phyloP scores from a whole-genome alignment of 2,888 invertebrate species.

The Euclidia mi region DNA sequence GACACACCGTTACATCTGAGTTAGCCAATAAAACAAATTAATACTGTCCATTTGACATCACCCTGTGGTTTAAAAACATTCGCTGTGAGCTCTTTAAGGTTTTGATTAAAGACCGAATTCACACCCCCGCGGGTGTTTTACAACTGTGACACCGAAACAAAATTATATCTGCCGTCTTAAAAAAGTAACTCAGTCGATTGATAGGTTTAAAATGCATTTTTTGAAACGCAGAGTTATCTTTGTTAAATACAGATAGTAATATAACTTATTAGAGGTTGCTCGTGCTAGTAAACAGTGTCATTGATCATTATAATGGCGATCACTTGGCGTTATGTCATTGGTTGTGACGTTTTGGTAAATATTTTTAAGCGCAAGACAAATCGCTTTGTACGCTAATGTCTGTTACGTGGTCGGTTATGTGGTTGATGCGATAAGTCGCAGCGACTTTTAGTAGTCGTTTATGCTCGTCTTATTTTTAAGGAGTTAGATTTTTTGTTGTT shows the following conservation, averaged over 20 bases:
- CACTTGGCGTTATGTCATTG: constrained; percentile 57
- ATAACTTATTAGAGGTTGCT: constrained; percentile 49
- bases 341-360: constrained; percentile 51
- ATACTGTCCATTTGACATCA: constrained; percentile 29
- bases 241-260: constrained; percentile 35
- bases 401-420: constrained; percentile 36
- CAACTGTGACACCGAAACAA: constrained; percentile 30
- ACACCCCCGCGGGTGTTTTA: constrained; percentile 46
- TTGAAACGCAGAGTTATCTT: constrained; percentile 21
- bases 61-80: constrained; percentile 25
- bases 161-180: constrained; percentile 15
- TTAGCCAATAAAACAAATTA: constrained; percentile 33
- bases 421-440: constrained; percentile 10
- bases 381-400: constrained; percentile 45
- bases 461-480: background rate
- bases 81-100: constrained; percentile 39
- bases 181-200: too few species aligned
- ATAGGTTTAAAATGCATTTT: background rate
- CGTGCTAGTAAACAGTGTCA: constrained; percentile 45
- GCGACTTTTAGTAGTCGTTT: background rate
- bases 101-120: constrained; percentile 46
- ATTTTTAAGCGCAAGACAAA: constrained; percentile 53
- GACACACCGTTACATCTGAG: constrained; percentile 18
- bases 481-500: too few species aligned
- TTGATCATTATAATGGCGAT: constrained; percentile 51